Base-by-base conservation (phyloP, 2,888 invertebrate genomes). In the Melanargia galathea region DNA sequence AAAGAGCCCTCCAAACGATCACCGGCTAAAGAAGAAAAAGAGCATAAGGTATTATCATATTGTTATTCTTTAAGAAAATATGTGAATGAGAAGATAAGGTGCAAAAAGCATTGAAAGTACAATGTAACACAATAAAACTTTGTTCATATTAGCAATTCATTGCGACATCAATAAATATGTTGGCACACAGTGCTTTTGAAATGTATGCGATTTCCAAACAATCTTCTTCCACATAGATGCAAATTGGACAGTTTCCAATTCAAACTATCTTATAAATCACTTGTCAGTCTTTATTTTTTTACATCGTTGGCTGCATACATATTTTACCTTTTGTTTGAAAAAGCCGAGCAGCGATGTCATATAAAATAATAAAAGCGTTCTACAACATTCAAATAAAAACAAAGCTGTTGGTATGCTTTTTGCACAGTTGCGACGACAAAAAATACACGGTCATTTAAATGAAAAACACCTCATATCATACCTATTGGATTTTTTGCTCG, bases 1-100 rank as follows among this genome's bases (percentile, higher is more conserved):
- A 90, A 86, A 71, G 84, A 83, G 67, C 72, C 71, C 64, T 78
- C 79, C 63, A 87, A 84, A 76, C 79, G 77, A 63, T 78, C 81
- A 24, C 73, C 80, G 22, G 65, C 76, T 54, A 87, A 87, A 76
- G 79, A 84, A 77, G 83, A 78, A 69, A 70, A 77, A 63, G 76
- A 75, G 68, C 78, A 79, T 74, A 83, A 88, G 88, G 86, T 87
- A 84, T 5, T 58, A 68, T n/a, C 20, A 35, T 20, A 52, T 13
- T 56, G 20, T 33, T 26, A 45, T 55, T 58, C 52, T 40, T 26
- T 38, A 49, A 22, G 35, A 43, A 43, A 59, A 51, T 24, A 35
- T 45, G 18, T 10, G n/a, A 55, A 45, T 13, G 22, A 33, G 22
- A 48, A 58, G 22, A 57, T 57, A 22, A 33, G 18, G 20, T 57